A percentile compares a stretch with the other conserved stretches of the same genome.
These are phyloP conservation scores for Gastracanthus pulcherrimus DNA, from an alignment of 2,888 invertebrate genomes.

Conservation along the genomic window DNA sequence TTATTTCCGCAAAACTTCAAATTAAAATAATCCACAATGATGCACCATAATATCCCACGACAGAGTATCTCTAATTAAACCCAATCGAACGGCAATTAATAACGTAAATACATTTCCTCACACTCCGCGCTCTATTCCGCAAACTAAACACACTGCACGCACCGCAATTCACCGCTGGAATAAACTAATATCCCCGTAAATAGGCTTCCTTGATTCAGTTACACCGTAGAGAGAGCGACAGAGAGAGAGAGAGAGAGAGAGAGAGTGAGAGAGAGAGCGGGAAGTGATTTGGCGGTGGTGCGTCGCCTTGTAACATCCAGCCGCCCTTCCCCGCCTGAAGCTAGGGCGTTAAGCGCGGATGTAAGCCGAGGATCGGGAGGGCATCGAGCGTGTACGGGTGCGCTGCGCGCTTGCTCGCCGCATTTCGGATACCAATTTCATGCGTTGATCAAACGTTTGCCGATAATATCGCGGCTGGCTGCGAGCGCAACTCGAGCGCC, in stretches of 20 bases:
- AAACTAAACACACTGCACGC: too few relatives aligned
- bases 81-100: too few relatives aligned
- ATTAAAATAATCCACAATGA: too few relatives aligned
- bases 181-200: conserved; percentile 33
- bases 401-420: not conserved
- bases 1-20: too few relatives aligned
- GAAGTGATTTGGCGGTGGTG: not conserved
- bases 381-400: not conserved
- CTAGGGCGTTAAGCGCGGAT: conserved; percentile 17
- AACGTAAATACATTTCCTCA: too few relatives aligned
- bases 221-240: too few relatives aligned
- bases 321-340: not conserved
- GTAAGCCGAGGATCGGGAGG: conserved; percentile 18
- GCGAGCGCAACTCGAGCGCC: too few relatives aligned
- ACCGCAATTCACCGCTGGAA: not conserved
- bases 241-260: too few relatives aligned
- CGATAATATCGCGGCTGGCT: conserved; percentile 27
- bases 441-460: conserved; percentile 46
- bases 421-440: conserved; percentile 45
- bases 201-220: conserved; percentile 33
- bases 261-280: too few relatives aligned
- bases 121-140: too few relatives aligned
- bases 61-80: too few relatives aligned
- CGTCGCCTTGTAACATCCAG: not conserved
- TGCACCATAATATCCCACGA: too few relatives aligned